phyloP scores from a whole-genome alignment of 2,888 invertebrate species.

The Nomada flava region DNA sequence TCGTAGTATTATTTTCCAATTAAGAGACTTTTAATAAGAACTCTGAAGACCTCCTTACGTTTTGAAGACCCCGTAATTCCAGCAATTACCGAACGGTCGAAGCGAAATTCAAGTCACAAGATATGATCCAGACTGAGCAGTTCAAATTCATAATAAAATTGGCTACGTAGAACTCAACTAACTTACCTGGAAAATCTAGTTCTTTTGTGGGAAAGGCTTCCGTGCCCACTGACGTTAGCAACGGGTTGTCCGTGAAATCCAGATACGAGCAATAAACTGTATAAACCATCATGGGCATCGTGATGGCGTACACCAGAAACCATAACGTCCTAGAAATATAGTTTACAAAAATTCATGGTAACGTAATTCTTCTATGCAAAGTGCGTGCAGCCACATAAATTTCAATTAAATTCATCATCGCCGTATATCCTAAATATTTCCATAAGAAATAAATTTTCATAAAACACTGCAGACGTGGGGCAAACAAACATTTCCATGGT shows the following conservation, averaged over 20 bases:
- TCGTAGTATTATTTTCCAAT: no score
- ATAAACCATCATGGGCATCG: constrained; percentile 31
- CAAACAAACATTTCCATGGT: background rate
- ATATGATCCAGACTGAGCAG: no score
- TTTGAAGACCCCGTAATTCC: background rate
- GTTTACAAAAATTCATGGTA: background rate
- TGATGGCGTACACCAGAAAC: constrained; percentile 44
- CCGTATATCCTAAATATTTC: background rate
- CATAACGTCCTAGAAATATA: constrained; percentile 33
- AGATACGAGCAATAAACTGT: constrained; percentile 12
- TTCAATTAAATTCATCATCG: background rate
- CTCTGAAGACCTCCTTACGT: background rate
- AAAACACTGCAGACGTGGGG: background rate
- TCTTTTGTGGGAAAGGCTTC: constrained; percentile 16
- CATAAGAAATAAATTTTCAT: background rate
- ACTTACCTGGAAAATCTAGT: constrained; percentile 47
- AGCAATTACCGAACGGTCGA: background rate
- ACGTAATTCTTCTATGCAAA: background rate
- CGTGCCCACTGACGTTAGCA: constrained; percentile 26
- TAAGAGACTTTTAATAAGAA: constrained; percentile 1
- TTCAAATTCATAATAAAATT: no score
- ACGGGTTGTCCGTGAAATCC: constrained; percentile 28
- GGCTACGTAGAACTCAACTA: rapidly evolving
- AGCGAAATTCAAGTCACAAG: background rate
- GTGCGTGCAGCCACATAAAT: background rate